phyloP scores from a whole-genome alignment of 2,888 invertebrate species.

The Oscheius sp. region DNA sequence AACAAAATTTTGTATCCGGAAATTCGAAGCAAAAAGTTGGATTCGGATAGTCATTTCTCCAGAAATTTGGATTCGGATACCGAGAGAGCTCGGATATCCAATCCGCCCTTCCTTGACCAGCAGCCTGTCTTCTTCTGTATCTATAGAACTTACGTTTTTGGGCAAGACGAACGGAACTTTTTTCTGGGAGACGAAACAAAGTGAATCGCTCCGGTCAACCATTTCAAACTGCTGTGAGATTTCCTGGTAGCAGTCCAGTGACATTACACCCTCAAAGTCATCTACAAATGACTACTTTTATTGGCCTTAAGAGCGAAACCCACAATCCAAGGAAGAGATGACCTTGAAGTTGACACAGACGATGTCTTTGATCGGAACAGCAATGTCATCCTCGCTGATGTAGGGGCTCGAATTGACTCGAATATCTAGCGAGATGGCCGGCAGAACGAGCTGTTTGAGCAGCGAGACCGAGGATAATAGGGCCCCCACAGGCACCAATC shows the following conservation, averaged over 20 bases:
- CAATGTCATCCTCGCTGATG: slow-evolving; percentile 66
- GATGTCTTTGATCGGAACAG: slow-evolving; percentile 65
- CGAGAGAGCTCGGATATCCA: no score
- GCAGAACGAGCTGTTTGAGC: slow-evolving; percentile 70
- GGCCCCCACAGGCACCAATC: slow-evolving; percentile 70
- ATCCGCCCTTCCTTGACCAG: no score
- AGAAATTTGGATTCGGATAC: no score
- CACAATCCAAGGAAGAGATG: slow-evolving; percentile 64
- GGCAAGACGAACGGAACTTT: slow-evolving; percentile 60
- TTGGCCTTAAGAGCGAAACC: neutral
- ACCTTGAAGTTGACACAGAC: slow-evolving; percentile 58
- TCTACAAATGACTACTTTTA: slow-evolving; percentile 40
- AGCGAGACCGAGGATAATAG: slow-evolving; percentile 70
- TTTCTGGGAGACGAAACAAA: slow-evolving; percentile 60
- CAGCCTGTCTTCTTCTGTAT: no score
- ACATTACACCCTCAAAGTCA: slow-evolving; percentile 57
- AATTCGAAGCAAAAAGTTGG: no score
- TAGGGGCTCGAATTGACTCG: slow-evolving; percentile 60
- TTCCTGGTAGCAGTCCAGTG: slow-evolving; percentile 69
- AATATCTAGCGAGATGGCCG: slow-evolving; percentile 68
- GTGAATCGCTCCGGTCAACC: slow-evolving; percentile 54
- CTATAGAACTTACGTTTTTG: slow-evolving; percentile 37
- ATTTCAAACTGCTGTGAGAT: slow-evolving; percentile 57
- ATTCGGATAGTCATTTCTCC: no score
- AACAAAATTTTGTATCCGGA: neutral